These are phyloP conservation scores for Scolopax bukidnonensis DNA, from an alignment of 2,797 vertebrate genomes.

Conservation along the genomic window DNA sequence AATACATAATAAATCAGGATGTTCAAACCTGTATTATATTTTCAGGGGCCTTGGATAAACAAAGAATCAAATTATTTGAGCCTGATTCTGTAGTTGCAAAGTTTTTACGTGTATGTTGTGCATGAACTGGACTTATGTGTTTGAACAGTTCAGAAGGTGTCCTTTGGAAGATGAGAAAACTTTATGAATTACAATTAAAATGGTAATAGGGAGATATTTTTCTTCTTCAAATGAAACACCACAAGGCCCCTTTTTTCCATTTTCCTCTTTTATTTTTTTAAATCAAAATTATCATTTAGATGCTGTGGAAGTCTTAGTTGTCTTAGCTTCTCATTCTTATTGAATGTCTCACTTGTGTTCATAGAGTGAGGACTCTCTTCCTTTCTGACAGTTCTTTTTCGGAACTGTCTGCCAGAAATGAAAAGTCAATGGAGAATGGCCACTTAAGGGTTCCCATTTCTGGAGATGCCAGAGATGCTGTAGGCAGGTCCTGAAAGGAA, in stretches of 20 bases:
- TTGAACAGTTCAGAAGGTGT: not conserved
- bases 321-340: not conserved
- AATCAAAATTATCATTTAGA: not conserved
- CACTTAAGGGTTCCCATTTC: not conserved
- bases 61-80: not conserved
- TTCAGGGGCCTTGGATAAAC: not conserved
- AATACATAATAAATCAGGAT: not conserved
- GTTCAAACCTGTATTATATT: not conserved
- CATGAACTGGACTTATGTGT: not conserved
- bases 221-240: not conserved
- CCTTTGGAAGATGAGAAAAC: not conserved
- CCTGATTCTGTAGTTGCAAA: not conserved
- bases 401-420: not conserved
- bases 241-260: accelerated
- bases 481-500: not conserved
- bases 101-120: not conserved
- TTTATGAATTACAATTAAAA: not conserved
- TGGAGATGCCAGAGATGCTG: not conserved
- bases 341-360: not conserved
- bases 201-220: not conserved
- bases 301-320: not conserved
- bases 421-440: not conserved
- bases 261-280: not conserved
- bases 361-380: not conserved
- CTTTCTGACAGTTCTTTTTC: not conserved